Evolutionary conservation across 2,888 invertebrate species (phyloP).

Genomic region (Odontocolon sp.): DNA sequence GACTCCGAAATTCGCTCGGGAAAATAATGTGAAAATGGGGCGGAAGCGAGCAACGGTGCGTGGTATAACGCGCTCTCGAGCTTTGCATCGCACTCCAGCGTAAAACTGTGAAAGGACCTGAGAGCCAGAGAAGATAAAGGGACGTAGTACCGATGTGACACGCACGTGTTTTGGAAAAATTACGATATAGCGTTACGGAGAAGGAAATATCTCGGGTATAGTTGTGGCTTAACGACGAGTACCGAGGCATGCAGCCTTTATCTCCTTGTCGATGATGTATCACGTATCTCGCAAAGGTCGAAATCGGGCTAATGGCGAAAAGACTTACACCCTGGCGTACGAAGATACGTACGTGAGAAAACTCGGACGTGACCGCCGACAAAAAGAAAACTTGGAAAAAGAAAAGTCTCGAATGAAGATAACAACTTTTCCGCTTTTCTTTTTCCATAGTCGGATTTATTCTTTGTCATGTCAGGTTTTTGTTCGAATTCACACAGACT

Average conservation of each 20-base stretch:
- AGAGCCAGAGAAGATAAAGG: conserved; percentile 20
- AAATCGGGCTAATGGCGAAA: conserved; percentile 33
- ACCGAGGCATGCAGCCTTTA: too few relatives aligned
- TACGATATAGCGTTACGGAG: too few relatives aligned
- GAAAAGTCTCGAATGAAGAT: not conserved
- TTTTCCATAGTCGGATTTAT: too few relatives aligned
- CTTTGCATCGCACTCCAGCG: not conserved
- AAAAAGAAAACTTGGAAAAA: not conserved
- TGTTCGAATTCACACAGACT: too few relatives aligned
- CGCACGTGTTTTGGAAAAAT: conserved; percentile 5
- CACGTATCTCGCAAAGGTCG: conserved; percentile 47
- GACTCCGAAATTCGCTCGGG: conserved; percentile 24
- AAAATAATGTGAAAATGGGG: conserved; percentile 29
- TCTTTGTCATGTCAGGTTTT: too few relatives aligned
- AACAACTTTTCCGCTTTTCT: too few relatives aligned
- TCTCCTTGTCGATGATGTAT: conserved; percentile 28
- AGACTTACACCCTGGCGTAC: not conserved
- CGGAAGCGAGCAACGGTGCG: conserved; percentile 25
- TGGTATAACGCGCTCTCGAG: conserved; percentile 11
- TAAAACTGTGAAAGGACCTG: not conserved
- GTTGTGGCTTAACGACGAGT: conserved; percentile 41
- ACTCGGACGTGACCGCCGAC: conserved; percentile 12
- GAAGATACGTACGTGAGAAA: conserved; percentile 19
- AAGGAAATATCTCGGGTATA: too few relatives aligned
- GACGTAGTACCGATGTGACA: not conserved